Evolutionary conservation across 2,888 invertebrate species (phyloP).

Genomic region (Pasiphila rectangulata): DNA sequence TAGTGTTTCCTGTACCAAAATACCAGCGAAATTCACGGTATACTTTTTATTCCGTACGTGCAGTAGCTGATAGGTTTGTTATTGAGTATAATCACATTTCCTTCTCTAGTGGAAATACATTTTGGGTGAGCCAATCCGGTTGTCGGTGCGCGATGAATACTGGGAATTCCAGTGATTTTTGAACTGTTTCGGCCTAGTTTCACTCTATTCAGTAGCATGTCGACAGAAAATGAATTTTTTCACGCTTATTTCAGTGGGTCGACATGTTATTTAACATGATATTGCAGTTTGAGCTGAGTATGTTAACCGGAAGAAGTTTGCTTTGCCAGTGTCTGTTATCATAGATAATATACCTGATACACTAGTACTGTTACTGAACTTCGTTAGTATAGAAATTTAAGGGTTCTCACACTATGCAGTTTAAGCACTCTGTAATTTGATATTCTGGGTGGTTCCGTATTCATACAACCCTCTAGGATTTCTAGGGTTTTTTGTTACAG

Average conservation of each 20-base stretch:
- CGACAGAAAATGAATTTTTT: neutral
- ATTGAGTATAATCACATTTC: slow-evolving; percentile 66
- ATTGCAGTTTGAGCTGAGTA: too few relatives aligned
- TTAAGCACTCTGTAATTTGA: too few relatives aligned
- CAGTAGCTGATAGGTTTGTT: slow-evolving; percentile 55
- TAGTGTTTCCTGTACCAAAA: neutral
- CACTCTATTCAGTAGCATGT: slow-evolving; percentile 8
- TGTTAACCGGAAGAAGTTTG: too few relatives aligned
- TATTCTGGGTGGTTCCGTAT: too few relatives aligned
- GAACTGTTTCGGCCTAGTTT: slow-evolving; percentile 24
- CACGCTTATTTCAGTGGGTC: neutral
- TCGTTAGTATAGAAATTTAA: too few relatives aligned
- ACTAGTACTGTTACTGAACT: too few relatives aligned
- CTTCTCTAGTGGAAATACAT: slow-evolving; percentile 59
- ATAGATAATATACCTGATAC: too few relatives aligned
- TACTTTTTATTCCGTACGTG: slow-evolving; percentile 54
- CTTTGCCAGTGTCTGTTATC: too few relatives aligned
- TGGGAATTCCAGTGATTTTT: slow-evolving; percentile 38
- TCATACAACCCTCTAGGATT: too few relatives aligned
- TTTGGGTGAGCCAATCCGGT: slow-evolving; percentile 49
- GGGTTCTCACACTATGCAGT: too few relatives aligned
- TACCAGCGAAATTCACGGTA: slow-evolving; percentile 36
- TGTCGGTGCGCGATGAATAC: slow-evolving; percentile 39
- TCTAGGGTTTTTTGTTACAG: too few relatives aligned
- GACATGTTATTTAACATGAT: neutral